These are phyloP conservation scores for Drosophila kambysellisi DNA, from an alignment of 2,888 invertebrate genomes.

Conservation along the genomic window DNA sequence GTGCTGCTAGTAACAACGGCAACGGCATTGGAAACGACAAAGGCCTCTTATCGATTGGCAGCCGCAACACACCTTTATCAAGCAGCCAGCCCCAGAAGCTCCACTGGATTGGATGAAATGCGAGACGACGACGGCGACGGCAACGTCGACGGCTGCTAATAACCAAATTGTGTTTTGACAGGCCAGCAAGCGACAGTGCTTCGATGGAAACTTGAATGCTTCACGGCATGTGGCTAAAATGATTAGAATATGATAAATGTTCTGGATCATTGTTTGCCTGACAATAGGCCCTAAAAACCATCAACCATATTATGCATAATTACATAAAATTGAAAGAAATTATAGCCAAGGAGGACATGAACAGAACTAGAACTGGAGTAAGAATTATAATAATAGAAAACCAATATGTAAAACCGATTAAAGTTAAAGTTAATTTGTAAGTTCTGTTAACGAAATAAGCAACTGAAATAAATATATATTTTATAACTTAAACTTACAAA, in stretches of 20 bases:
- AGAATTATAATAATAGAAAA: slow-evolving; percentile 2
- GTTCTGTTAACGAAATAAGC: neutral
- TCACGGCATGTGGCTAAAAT: slow-evolving; percentile 43
- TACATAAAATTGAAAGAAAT: slow-evolving; percentile 45
- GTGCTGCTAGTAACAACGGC: slow-evolving; percentile 59
- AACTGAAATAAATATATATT: neutral
- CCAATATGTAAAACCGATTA: neutral
- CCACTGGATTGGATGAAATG: slow-evolving; percentile 74
- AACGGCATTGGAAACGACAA: slow-evolving; percentile 12
- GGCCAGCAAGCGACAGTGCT: slow-evolving; percentile 35
- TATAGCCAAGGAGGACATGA: slow-evolving; percentile 15
- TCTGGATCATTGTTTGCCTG: slow-evolving; percentile 59
- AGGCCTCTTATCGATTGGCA: slow-evolving; percentile 80
- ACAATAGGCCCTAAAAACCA: slow-evolving; percentile 44
- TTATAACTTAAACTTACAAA: neutral
- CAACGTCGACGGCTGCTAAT: slow-evolving; percentile 46
- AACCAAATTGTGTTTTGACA: slow-evolving; percentile 79
- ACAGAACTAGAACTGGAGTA: slow-evolving; percentile 9
- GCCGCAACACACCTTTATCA: slow-evolving; percentile 81
- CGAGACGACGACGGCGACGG: slow-evolving; percentile 54
- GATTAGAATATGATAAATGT: slow-evolving; percentile 74
- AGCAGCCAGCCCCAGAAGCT: slow-evolving; percentile 47
- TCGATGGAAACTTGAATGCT: slow-evolving; percentile 30
- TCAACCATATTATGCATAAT: slow-evolving; percentile 53
- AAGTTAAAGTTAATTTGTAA: neutral